Evolutionary conservation across 2,797 vertebrate genomes (phyloP), one percentile per base, ranked within the genome.

Genomic region (Leucoraja ocellata): DNA sequence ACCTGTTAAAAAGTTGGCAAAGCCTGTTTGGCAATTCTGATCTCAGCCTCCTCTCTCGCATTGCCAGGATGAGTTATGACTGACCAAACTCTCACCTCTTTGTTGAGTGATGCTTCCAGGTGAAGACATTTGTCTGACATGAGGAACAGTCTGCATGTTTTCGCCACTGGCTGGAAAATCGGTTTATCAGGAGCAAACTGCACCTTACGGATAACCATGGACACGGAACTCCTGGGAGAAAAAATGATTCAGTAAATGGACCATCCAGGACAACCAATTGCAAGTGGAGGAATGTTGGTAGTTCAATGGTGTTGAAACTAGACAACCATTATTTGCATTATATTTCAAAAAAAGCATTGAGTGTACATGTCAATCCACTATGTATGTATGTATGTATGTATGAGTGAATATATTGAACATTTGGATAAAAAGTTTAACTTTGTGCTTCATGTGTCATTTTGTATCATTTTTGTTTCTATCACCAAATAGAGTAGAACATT

Each of bases 121-220:
- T 99, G 98, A 94, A 99, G 95, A 0, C 98, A 98, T 94, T 99
- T 99, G 95, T 99, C 98, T 0, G 98, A 99, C 98, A 99, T 98
- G 93, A 99, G 98, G 95, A 99, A 99, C 95, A 98, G 98, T 36
- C 98, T 94, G 36, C 98, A 99, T 94, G 98, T 99, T 94, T 99
- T 98, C 0, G 98, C 98, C 63, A 97, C 98, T 16, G 98, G 98
- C 94, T 99, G 98, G 0, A 98, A 98, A 1, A 98, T 98, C 0
- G 98, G 97, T 23, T 98, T 97, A 96, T 99, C 98, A 0, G 99
- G 99, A 0, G 98, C 98, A 0, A 98, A 99, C 93, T 99, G 99
- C 0, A 99, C 98, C 95, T 99, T 99, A 39, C 99, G 96, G 96
- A 99, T 99, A 80, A 99, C 98, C 95, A 99, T 95, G 58, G 98